These are phyloP conservation scores for Anarhynchus alexandrinus DNA, from an alignment of 2,113 vertebrate genomes.

Conservation along the genomic window DNA sequence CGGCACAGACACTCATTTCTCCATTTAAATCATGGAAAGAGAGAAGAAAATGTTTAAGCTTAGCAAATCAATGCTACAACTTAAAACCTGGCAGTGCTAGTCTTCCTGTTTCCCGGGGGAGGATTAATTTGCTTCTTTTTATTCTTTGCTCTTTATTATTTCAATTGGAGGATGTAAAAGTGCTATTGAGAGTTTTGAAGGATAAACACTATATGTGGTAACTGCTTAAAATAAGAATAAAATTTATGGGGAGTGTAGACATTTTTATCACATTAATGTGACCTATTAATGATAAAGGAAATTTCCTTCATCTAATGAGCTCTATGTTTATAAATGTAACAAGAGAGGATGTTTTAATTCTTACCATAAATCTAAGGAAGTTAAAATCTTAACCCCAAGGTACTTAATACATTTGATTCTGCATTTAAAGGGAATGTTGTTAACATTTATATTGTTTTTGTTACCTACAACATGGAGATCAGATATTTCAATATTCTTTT, in stretches of 20 bases:
- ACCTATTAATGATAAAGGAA: conserved; percentile 75
- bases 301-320: conserved; percentile 72
- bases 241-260: conserved; percentile 48
- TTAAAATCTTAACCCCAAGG: conserved; percentile 62
- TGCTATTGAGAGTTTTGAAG: conserved; percentile 67
- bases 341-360: conserved; percentile 57
- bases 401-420: conserved; percentile 62
- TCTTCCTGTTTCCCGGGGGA: conserved; percentile 52
- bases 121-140: conserved; percentile 75
- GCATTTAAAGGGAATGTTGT: conserved; percentile 16
- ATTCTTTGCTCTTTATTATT: conserved; percentile 72
- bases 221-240: conserved; percentile 67
- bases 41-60: not conserved
- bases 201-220: conserved; percentile 71
- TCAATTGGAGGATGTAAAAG: conserved; percentile 72
- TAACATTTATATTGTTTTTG: conserved; percentile 50
- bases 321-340: conserved; percentile 68
- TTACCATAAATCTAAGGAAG: conserved; percentile 66
- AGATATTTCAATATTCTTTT: conserved; percentile 42
- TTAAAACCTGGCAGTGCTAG: conserved; percentile 53
- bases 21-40: conserved; percentile 39
- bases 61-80: conserved; percentile 32
- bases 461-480: conserved; percentile 33
- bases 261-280: conserved; percentile 71
- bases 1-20: conserved; percentile 31